Evolutionary conservation across 2,888 invertebrate species (phyloP).

Genomic region (Dusona sp.): DNA sequence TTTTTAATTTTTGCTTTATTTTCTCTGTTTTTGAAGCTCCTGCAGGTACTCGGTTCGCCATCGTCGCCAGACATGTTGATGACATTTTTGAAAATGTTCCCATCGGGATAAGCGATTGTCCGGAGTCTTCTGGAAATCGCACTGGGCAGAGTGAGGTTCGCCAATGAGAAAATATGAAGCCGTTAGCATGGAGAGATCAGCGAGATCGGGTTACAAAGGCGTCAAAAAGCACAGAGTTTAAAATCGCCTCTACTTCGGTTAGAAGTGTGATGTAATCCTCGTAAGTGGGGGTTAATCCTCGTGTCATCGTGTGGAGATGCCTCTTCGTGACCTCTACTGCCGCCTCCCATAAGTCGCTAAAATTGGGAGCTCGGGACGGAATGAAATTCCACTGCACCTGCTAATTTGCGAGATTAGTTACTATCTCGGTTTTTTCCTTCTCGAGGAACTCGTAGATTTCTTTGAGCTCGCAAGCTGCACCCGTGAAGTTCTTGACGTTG

Average conservation of each 20-base stretch:
- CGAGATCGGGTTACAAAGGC: conserved; percentile 63
- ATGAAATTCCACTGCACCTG: conserved; percentile 62
- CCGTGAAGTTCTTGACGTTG: conserved; percentile 44
- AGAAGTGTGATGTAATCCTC: conserved; percentile 42
- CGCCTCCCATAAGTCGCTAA: conserved; percentile 59
- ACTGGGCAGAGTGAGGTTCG: conserved; percentile 69
- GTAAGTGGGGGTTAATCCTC: conserved; percentile 13
- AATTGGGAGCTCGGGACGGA: conserved; percentile 62
- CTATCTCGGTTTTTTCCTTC: conserved; percentile 34
- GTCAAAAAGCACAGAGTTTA: conserved; percentile 62
- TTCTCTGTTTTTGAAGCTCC: conserved; percentile 64
- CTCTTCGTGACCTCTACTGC: conserved; percentile 46
- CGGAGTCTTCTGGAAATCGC: conserved; percentile 47
- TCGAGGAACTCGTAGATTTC: conserved; percentile 51
- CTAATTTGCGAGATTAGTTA: conserved; percentile 21
- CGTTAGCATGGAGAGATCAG: conserved; percentile 70
- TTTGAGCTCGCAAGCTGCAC: conserved; percentile 23
- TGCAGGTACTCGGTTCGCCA: conserved; percentile 63
- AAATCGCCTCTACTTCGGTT: conserved; percentile 38
- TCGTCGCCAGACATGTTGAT: conserved; percentile 64
- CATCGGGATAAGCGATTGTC: conserved; percentile 62
- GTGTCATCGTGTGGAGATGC: conserved; percentile 58
- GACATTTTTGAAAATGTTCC: conserved; percentile 63
- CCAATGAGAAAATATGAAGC: conserved; percentile 77
- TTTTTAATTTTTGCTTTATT: conserved; percentile 53